Evolutionary conservation across 2,113 vertebrate genomes (phyloP).

Genomic region (Cariama cristata): DNA sequence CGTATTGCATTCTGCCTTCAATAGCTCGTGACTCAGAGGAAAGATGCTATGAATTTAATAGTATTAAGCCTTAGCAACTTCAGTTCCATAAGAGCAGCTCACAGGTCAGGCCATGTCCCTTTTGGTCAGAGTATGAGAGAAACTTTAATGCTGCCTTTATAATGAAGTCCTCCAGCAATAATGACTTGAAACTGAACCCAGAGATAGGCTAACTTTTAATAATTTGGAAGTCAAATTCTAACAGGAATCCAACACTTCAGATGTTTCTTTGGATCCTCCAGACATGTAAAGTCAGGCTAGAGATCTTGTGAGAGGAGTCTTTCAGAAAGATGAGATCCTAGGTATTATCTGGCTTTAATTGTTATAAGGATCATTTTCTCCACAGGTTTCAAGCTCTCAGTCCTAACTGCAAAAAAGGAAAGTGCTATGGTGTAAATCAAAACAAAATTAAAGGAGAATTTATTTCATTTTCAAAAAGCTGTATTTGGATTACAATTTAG

Average conservation of each 20-base stretch:
- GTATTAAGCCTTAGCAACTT: neutral
- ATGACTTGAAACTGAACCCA: neutral
- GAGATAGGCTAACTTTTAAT: neutral
- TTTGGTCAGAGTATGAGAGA: neutral
- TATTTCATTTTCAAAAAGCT: neutral
- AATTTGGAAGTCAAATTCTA: neutral
- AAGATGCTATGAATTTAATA: neutral
- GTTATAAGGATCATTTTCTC: neutral
- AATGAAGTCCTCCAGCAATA: neutral
- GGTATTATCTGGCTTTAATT: neutral
- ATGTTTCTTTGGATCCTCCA: neutral
- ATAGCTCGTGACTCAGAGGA: neutral
- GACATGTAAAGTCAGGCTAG: neutral
- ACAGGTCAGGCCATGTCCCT: neutral
- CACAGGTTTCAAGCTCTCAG: neutral
- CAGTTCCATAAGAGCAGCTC: neutral
- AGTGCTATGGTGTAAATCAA: neutral
- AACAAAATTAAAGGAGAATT: neutral
- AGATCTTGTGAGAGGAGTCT: neutral
- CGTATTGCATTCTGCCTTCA: neutral
- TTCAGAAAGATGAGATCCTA: neutral
- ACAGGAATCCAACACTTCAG: neutral
- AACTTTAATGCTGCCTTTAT: neutral
- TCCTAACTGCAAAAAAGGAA: neutral
- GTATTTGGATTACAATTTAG: neutral